Percentiles rank a stretch among this genome's conserved stretches.
These are phyloP conservation scores for Porphyrio hochstetteri DNA, from an alignment of 2,113 vertebrate genomes.

Conservation along the genomic window DNA sequence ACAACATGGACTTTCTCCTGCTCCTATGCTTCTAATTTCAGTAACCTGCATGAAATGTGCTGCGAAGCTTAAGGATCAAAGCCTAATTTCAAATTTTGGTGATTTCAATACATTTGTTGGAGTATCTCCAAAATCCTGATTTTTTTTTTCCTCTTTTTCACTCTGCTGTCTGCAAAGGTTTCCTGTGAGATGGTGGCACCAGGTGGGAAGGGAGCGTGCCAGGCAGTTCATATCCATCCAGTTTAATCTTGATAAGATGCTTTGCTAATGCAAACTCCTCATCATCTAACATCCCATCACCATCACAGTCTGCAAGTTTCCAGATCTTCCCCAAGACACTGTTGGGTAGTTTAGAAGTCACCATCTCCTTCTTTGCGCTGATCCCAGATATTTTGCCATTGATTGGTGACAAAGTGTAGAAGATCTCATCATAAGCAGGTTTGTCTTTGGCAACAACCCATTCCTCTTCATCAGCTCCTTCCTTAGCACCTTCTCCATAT, in stretches of 20 bases:
- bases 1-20: background rate
- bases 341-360: conserved; percentile 94
- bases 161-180: conserved; percentile 80
- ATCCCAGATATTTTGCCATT: conserved; percentile 93
- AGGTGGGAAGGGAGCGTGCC: conserved; percentile 86
- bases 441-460: conserved; percentile 96
- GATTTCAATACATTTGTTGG: background rate
- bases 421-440: conserved; percentile 95
- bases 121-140: background rate
- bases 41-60: background rate
- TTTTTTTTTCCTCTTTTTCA: conserved; percentile 66
- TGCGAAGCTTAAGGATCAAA: conserved; percentile 10
- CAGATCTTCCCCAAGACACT: conserved; percentile 97
- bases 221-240: conserved; percentile 94
- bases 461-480: conserved; percentile 90
- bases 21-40: background rate
- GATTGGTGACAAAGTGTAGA: conserved; percentile 92
- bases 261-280: conserved; percentile 96
- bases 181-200: conserved; percentile 91
- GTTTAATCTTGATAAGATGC: conserved; percentile 95
- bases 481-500: conserved; percentile 93
- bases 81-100: background rate
- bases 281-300: conserved; percentile 94
- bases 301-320: conserved; percentile 94
- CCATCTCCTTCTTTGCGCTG: conserved; percentile 97